A percentile compares a stretch with the other conserved stretches of the same genome.
Conservation (phyloP, 1,140 invertebrate species). For the Zaprionus davidi region DNA sequence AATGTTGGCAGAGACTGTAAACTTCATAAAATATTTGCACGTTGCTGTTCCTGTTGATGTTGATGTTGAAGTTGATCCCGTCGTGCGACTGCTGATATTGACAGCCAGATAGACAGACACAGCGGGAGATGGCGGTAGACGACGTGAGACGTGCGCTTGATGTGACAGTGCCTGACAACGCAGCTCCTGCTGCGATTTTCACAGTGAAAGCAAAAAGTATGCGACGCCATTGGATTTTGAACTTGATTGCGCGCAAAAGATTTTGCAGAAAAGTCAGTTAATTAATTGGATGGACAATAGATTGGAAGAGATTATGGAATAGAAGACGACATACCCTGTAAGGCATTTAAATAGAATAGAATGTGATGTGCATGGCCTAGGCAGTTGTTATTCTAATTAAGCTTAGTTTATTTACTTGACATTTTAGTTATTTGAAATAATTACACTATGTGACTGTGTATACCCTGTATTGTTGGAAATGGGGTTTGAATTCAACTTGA, state of each 20-base stretch:
- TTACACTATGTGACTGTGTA: neutral
- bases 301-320: neutral
- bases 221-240: neutral
- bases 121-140: neutral
- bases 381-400: neutral
- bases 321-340: neutral
- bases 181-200: slow-evolving; percentile 42
- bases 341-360: too few relatives aligned
- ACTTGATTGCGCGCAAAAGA: slow-evolving; percentile 1
- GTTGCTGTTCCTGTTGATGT: slow-evolving; percentile 54
- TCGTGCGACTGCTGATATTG: slow-evolving; percentile 57
- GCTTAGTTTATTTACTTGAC: too few relatives aligned
- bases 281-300: neutral
- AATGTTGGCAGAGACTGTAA: slow-evolving; percentile 62
- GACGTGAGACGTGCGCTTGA: neutral
- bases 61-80: slow-evolving; percentile 26
- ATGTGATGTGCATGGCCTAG: neutral
- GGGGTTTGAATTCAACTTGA: neutral
- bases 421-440: too few relatives aligned
- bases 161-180: neutral
- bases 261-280: slow-evolving; percentile 5
- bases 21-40: slow-evolving; percentile 62
- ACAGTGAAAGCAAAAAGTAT: slow-evolving; percentile 13
- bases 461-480: neutral
- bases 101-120: slow-evolving; percentile 73